phyloP scores from a whole-genome alignment of 2,113 vertebrate genomes.

The Lethenteron reissneri region DNA sequence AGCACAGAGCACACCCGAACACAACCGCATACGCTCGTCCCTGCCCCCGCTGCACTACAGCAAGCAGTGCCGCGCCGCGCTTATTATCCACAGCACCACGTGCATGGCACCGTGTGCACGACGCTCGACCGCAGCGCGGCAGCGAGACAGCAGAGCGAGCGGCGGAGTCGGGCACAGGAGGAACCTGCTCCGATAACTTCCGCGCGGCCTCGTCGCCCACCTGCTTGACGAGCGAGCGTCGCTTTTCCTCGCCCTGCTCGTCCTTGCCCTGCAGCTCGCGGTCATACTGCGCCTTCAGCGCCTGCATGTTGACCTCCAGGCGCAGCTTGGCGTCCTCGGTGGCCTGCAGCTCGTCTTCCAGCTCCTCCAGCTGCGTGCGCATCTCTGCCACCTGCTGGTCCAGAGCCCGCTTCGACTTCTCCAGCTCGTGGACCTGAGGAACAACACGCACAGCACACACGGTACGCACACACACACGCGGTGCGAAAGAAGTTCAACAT shows the following conservation, averaged over 20 bases:
- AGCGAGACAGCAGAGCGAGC: too few relatives aligned
- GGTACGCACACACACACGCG: too few relatives aligned
- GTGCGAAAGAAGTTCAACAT: too few relatives aligned
- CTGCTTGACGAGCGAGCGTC: constrained; percentile 72
- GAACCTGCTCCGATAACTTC: too few relatives aligned
- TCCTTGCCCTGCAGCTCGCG: constrained; percentile 62
- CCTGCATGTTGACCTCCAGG: constrained; percentile 97
- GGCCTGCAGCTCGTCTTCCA: constrained; percentile 87
- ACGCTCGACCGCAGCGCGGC: too few relatives aligned
- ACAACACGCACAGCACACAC: too few relatives aligned
- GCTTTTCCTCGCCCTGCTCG: constrained; percentile 88
- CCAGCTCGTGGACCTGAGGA: constrained; percentile 63
- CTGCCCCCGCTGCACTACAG: neutral
- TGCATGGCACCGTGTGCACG: too few relatives aligned
- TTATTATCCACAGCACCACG: neutral
- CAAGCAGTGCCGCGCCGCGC: neutral
- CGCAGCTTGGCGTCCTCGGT: constrained; percentile 87
- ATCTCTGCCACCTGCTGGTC: constrained; percentile 95
- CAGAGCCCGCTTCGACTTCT: constrained; percentile 78
- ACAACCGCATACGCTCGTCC: too few relatives aligned
- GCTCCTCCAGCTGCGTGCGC: constrained; percentile 80
- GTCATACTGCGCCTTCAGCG: constrained; percentile 93
- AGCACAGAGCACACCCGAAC: too few relatives aligned
- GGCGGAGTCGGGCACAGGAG: too few relatives aligned
- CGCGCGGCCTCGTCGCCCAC: constrained; percentile 18